Evolutionary conservation across 2,113 vertebrate species (phyloP).

Genomic region (Trachemys scripta): DNA sequence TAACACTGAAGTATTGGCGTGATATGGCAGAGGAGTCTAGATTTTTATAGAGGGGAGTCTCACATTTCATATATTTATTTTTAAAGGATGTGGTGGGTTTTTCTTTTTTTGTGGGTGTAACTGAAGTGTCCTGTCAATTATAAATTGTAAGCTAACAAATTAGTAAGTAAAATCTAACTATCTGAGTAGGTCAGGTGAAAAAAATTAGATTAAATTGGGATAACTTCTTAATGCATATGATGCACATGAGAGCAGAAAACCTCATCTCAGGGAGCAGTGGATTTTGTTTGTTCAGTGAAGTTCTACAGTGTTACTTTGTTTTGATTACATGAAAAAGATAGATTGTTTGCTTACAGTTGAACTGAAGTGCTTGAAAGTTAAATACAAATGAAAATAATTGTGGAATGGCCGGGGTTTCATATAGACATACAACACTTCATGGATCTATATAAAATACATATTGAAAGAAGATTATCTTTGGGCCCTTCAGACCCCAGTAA

Average conservation of each 20-base stretch:
- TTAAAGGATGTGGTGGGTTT: not conserved
- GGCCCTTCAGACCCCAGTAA: conserved; percentile 6
- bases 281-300: conserved; percentile 9
- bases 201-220: not conserved
- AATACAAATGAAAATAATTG: not conserved
- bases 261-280: not conserved
- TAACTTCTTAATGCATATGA: not conserved
- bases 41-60: not conserved
- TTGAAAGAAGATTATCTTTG: conserved; percentile 14
- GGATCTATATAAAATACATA: not conserved
- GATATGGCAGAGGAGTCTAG: not conserved
- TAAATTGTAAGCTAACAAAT: not conserved
- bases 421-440: not conserved
- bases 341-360: conserved; percentile 21
- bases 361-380: conserved; percentile 20
- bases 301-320: not conserved
- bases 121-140: not conserved
- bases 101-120: not conserved
- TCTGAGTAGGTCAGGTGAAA: not conserved
- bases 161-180: not conserved
- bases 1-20: not conserved
- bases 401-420: not conserved
- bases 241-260: not conserved
- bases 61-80: not conserved
- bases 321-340: conserved; percentile 17